Evolutionary conservation across 2,888 invertebrate species (phyloP).

Genomic region (Aradus depressus): DNA sequence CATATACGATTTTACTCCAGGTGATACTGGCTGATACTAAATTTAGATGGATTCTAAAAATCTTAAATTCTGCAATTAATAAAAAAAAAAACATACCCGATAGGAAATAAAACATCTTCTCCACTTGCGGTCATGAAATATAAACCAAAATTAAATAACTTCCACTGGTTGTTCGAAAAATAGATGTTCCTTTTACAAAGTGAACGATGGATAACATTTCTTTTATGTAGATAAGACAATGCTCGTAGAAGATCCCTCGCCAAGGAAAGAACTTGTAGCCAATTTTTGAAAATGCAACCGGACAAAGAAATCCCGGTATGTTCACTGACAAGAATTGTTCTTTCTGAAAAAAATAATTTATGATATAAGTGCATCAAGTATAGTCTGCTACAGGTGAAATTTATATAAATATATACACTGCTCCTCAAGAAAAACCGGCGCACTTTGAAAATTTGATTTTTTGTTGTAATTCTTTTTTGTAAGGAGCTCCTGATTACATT

Average conservation of each 20-base stretch:
- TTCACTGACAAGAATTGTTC: constrained; percentile 73
- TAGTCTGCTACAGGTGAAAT: too few relatives aligned
- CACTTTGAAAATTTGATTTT: too few relatives aligned
- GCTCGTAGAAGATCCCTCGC: constrained; percentile 62
- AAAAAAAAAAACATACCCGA: constrained; percentile 50
- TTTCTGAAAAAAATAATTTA: constrained; percentile 45
- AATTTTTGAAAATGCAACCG: constrained; percentile 38
- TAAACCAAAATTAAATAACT: constrained; percentile 87
- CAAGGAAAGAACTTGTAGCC: constrained; percentile 49
- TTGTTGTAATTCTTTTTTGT: not conserved
- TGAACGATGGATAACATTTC: constrained; percentile 66
- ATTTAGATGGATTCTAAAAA: too few relatives aligned
- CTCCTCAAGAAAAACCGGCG: too few relatives aligned
- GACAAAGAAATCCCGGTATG: constrained; percentile 55
- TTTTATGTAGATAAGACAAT: constrained; percentile 57
- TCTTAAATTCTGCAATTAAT: too few relatives aligned
- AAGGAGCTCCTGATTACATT: too few relatives aligned
- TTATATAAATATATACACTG: too few relatives aligned
- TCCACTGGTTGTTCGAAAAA: constrained; percentile 55
- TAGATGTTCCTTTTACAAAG: constrained; percentile 74
- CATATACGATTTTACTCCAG: too few relatives aligned
- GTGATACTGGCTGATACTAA: too few relatives aligned
- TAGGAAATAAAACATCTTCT: constrained; percentile 76
- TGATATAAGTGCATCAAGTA: too few relatives aligned
- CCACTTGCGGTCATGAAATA: constrained; percentile 83